These are phyloP conservation scores for Drosophila kokeensis DNA, from an alignment of 2,888 invertebrate genomes.

Conservation along the genomic window DNA sequence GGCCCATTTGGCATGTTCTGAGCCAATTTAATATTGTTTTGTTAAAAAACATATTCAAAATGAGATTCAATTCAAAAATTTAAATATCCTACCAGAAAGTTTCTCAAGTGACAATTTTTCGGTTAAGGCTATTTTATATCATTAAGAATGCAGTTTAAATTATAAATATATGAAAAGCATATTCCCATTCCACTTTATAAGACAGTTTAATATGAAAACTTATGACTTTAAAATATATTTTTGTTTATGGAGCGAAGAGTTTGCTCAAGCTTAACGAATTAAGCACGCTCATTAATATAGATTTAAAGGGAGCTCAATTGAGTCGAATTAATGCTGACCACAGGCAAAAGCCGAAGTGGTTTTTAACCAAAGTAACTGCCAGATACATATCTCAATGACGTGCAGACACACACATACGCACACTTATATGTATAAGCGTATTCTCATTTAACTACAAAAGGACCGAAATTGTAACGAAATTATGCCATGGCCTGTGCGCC, in stretches of 20 bases:
- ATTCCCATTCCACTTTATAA: background rate
- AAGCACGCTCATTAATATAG: conserved; percentile 55
- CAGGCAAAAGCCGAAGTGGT: conserved; percentile 39
- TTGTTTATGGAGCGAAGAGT: background rate
- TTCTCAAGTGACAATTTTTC: background rate
- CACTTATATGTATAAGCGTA: background rate
- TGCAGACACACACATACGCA: background rate
- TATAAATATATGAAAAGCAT: background rate
- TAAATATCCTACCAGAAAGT: background rate
- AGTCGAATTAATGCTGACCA: conserved; percentile 53
- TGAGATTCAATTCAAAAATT: background rate
- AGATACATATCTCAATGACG: conserved; percentile 20
- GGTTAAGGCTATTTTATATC: background rate
- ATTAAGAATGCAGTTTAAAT: background rate
- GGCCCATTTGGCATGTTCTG: background rate
- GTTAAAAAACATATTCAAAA: background rate
- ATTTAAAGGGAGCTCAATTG: conserved; percentile 46
- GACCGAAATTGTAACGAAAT: conserved; percentile 57
- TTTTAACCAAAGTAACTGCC: conserved; percentile 47
- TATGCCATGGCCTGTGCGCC: conserved; percentile 48
- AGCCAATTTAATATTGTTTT: conserved; percentile 3
- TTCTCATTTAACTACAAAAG: conserved; percentile 24
- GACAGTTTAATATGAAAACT: background rate
- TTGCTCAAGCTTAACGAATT: conserved; percentile 9
- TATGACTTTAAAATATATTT: background rate